phyloP scores from a whole-genome alignment of 2,888 invertebrate species.

The Agrypnus murinus region DNA sequence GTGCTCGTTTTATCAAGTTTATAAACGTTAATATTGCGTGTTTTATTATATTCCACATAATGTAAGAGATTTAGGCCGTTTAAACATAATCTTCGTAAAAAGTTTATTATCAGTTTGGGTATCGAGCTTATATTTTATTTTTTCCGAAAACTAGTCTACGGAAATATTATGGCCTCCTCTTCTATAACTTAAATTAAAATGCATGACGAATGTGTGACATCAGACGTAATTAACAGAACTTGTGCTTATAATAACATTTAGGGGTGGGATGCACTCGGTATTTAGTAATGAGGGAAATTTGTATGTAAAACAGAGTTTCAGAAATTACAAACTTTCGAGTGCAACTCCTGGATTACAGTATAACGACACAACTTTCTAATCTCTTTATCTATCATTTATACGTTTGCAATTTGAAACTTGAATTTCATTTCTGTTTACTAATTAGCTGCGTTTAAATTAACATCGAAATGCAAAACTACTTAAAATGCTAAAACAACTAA shows the following conservation, averaged over 20 bases:
- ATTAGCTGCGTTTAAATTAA: slow-evolving; percentile 41
- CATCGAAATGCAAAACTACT: slow-evolving; percentile 31
- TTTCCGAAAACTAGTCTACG: too few relatives aligned
- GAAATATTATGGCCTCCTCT: too few relatives aligned
- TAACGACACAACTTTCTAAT: slow-evolving; percentile 50
- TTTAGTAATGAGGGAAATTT: slow-evolving; percentile 54
- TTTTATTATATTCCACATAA: slow-evolving; percentile 33
- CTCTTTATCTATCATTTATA: slow-evolving; percentile 53
- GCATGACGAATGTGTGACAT: slow-evolving; percentile 46
- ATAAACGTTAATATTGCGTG: slow-evolving; percentile 49
- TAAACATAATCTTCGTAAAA: slow-evolving; percentile 20
- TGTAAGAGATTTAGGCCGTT: neutral
- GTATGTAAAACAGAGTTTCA: slow-evolving; percentile 53
- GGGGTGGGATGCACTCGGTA: slow-evolving; percentile 47
- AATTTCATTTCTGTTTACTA: slow-evolving; percentile 46
- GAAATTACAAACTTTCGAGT: slow-evolving; percentile 51
- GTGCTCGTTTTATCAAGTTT: slow-evolving; percentile 48
- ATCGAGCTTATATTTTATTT: too few relatives aligned
- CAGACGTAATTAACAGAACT: slow-evolving; percentile 48
- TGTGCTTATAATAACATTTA: slow-evolving; percentile 43
- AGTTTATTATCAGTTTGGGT: too few relatives aligned
- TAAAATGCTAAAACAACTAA: slow-evolving; percentile 34
- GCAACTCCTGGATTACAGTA: slow-evolving; percentile 44
- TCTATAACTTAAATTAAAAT: slow-evolving; percentile 41
- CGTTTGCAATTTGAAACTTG: slow-evolving; percentile 47